phyloP scores from a whole-genome alignment of 2,797 vertebrate species.

The Pagetopsis macropterus region DNA sequence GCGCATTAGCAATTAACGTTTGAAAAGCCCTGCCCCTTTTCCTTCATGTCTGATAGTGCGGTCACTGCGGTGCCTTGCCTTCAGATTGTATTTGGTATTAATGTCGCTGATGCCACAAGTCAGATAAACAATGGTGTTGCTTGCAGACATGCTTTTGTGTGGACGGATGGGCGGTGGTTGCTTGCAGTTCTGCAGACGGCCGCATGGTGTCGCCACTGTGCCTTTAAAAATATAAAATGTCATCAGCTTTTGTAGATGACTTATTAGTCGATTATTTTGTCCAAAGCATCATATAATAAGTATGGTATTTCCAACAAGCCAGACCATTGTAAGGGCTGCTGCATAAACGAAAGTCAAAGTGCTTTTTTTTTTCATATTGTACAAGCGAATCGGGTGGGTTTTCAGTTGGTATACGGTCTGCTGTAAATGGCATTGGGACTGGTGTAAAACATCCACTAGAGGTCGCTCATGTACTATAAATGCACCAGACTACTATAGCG shows the following conservation, averaged over 20 bases:
- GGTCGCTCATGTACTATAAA: constrained; percentile 11
- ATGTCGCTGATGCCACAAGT: constrained; percentile 4
- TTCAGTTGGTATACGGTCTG: no score
- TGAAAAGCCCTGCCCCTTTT: neutral
- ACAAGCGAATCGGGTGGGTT: no score
- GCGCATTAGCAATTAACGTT: constrained; percentile 2
- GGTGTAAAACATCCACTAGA: constrained; percentile 21
- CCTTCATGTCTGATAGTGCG: neutral
- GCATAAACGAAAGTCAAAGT: no score
- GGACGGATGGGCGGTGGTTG: constrained; percentile 79
- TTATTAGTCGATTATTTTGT: no score
- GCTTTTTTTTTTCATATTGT: no score
- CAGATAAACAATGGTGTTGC: constrained; percentile 48
- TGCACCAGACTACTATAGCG: neutral
- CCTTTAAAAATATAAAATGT: neutral
- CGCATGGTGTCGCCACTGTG: constrained; percentile 27
- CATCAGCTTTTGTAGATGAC: neutral
- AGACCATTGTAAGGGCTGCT: no score
- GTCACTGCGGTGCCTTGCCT: neutral
- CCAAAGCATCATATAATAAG: no score
- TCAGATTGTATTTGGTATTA: neutral
- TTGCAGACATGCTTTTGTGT: constrained; percentile 50
- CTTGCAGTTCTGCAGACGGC: constrained; percentile 33
- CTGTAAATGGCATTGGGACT: neutral
- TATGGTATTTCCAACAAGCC: no score